Conservation (phyloP, 2,797 vertebrate genomes). For the Loriculus beryllinus region DNA sequence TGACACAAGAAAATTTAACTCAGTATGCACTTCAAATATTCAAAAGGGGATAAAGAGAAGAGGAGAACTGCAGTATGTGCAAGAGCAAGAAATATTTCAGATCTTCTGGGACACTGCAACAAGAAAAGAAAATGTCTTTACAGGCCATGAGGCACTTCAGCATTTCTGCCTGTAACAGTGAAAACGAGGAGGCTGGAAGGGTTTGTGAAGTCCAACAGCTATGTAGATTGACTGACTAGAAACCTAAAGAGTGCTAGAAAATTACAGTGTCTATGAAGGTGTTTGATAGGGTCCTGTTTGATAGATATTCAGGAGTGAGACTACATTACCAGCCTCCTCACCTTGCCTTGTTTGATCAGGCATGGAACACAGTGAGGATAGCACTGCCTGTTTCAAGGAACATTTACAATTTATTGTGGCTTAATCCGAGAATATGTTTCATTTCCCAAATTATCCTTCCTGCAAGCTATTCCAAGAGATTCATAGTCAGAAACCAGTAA, state of each 20-base stretch:
- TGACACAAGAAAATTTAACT: not conserved
- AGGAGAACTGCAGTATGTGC: not conserved
- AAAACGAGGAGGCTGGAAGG: not conserved
- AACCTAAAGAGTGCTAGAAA: not conserved
- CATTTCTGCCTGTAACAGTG: not conserved
- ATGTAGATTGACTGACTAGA: not conserved
- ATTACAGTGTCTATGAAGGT: not conserved
- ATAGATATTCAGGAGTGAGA: not conserved
- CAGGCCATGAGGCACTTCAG: not conserved
- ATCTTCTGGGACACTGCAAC: not conserved
- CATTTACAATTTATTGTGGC: not conserved
- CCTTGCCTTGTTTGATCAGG: not conserved
- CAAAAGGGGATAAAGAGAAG: not conserved
- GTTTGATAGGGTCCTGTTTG: not conserved
- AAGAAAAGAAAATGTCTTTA: not conserved
- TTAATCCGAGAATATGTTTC: not conserved
- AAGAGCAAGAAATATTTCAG: not conserved
- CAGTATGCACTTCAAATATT: not conserved
- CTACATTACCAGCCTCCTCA: not conserved
- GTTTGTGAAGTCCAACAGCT: not conserved
- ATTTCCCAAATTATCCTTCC: not conserved
- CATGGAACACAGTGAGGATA: not conserved
- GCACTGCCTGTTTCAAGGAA: accelerated
- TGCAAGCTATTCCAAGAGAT: not conserved
- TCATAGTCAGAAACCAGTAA: not conserved